A percentile compares a stretch with the other conserved stretches of the same genome.
Evolutionary conservation across 2,797 vertebrate genomes (phyloP).

Genomic region (Phrynocephalus guinanensis): DNA sequence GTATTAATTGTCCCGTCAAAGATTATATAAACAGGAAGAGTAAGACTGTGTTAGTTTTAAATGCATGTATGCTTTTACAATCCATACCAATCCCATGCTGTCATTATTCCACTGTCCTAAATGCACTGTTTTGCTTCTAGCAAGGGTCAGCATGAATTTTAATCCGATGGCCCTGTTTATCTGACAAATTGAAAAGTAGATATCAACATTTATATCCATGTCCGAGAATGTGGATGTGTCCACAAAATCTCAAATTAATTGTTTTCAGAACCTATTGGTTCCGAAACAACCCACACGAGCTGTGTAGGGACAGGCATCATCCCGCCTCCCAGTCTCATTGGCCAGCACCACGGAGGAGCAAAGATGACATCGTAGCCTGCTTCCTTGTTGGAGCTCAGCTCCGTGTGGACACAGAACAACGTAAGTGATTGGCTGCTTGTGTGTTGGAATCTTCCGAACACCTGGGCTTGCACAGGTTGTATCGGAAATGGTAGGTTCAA

Average conservation of each 20-base stretch:
- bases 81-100: conserved; percentile 67
- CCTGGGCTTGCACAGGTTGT: too few species aligned
- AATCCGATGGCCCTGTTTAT: conserved; percentile 66
- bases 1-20: conserved; percentile 74
- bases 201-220: conserved; percentile 53
- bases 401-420: too few species aligned
- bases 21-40: conserved; percentile 76
- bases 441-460: too few species aligned
- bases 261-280: too few species aligned
- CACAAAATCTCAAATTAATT: neutral
- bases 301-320: too few species aligned
- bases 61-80: conserved; percentile 72
- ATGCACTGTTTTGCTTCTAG: conserved; percentile 63
- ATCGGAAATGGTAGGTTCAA: too few species aligned
- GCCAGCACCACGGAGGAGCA: too few species aligned
- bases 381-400: too few species aligned
- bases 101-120: conserved; percentile 72
- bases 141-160: conserved; percentile 71
- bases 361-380: too few species aligned
- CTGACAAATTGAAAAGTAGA: conserved; percentile 61
- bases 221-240: neutral
- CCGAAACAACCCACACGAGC: too few species aligned
- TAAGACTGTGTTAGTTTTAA: conserved; percentile 77
- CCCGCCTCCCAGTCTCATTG: too few species aligned
- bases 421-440: too few species aligned